Conservation (phyloP, 2,888 invertebrate genomes). For the Melikaiella ostensackeni region DNA sequence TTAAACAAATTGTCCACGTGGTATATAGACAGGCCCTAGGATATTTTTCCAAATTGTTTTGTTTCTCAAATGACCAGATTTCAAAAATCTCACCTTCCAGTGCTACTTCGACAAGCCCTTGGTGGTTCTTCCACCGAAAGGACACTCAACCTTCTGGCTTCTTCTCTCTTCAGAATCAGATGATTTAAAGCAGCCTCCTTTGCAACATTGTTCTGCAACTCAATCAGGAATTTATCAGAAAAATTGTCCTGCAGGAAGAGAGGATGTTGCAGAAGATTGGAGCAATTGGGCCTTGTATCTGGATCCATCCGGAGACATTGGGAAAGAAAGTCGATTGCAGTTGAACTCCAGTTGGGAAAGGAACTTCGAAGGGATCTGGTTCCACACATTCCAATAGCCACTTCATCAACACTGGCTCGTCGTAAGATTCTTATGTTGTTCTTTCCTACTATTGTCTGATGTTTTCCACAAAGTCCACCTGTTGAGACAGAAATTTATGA, state of each 20-base stretch:
- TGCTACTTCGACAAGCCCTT: conserved; percentile 62
- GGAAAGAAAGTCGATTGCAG: conserved; percentile 79
- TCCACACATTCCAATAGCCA: conserved; percentile 55
- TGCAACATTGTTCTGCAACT: conserved; percentile 82
- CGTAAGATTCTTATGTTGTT: conserved; percentile 71
- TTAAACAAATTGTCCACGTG: too few species aligned
- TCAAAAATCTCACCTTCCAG: conserved; percentile 60
- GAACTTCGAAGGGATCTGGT: conserved; percentile 72
- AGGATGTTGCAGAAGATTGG: conserved; percentile 82
- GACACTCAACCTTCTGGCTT: conserved; percentile 58
- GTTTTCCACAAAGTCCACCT: conserved; percentile 64
- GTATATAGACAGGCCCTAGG: too few species aligned
- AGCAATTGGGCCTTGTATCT: conserved; percentile 81
- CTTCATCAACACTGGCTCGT: conserved; percentile 61
- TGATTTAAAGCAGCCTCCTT: conserved; percentile 82
- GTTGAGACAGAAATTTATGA: background rate
- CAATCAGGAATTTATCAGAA: conserved; percentile 82
- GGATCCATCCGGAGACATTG: conserved; percentile 84
- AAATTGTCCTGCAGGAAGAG: conserved; percentile 85
- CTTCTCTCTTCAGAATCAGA: conserved; percentile 73
- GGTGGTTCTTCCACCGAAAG: conserved; percentile 59
- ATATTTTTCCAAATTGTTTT: background rate
- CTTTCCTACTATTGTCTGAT: conserved; percentile 62
- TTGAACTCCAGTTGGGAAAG: conserved; percentile 75
- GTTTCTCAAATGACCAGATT: background rate